A percentile compares a stretch with the other conserved stretches of the same genome.
Evolutionary conservation across 2,888 invertebrate genomes (phyloP).

Genomic region (Caenorhabditis becei): DNA sequence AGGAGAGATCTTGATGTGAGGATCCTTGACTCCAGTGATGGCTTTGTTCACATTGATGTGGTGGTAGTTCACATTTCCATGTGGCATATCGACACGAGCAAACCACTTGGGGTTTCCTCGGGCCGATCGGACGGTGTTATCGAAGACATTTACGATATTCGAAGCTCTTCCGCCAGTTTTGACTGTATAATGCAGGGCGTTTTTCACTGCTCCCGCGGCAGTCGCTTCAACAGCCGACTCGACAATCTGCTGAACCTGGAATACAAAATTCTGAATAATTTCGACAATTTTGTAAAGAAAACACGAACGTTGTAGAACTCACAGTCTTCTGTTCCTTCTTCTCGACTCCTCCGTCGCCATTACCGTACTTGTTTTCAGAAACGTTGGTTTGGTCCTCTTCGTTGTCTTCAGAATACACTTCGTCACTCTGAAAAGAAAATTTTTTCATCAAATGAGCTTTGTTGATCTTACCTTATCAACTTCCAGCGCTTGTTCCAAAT

Average conservation of each 20-base stretch:
- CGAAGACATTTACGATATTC: conserved; percentile 27
- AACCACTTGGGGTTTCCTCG: conserved; percentile 43
- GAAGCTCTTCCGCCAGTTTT: conserved; percentile 4
- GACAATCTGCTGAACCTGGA: background rate
- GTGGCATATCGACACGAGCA: conserved; percentile 27
- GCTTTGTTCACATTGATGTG: conserved; percentile 44
- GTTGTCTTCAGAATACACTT: too few species aligned
- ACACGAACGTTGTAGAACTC: too few species aligned
- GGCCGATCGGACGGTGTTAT: conserved; percentile 5
- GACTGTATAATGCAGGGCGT: conserved; percentile 5
- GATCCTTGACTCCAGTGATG: conserved; percentile 38
- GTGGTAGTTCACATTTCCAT: conserved; percentile 8
- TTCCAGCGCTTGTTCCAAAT: too few species aligned
- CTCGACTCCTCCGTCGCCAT: too few species aligned
- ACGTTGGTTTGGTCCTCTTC: too few species aligned
- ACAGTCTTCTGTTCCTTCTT: too few species aligned
- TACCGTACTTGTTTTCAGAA: too few species aligned
- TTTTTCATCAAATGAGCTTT: too few species aligned
- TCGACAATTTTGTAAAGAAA: too few species aligned
- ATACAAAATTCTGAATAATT: too few species aligned
- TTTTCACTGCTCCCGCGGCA: background rate
- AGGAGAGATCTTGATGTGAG: conserved; percentile 22
- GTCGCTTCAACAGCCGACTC: conserved; percentile 7
- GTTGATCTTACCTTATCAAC: too few species aligned
- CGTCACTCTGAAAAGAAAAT: too few species aligned